phyloP scores from a whole-genome alignment of 2,888 invertebrate species.

The Xylota sylvarum region DNA sequence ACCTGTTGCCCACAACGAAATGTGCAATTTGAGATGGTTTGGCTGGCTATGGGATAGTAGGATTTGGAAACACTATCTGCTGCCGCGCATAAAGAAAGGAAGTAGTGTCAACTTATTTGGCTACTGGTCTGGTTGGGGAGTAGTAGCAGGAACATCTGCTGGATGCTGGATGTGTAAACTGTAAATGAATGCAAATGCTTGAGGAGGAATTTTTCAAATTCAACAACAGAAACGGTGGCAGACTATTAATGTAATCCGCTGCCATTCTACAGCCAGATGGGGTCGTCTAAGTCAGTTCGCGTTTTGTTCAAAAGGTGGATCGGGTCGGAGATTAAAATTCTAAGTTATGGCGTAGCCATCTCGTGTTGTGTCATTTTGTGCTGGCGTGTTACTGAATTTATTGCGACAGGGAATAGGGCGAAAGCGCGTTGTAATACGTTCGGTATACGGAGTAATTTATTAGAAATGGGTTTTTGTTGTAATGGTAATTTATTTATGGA shows the following conservation, averaged over 20 bases:
- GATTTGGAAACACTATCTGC: constrained; percentile 33
- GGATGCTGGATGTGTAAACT: not conserved
- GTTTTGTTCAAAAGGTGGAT: constrained; percentile 30
- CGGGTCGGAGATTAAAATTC: constrained; percentile 69
- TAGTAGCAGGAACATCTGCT: constrained; percentile 21
- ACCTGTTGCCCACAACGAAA: constrained; percentile 67
- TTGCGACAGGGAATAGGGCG: constrained; percentile 39
- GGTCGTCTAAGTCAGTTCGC: constrained; percentile 53
- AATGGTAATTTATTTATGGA: constrained; percentile 52
- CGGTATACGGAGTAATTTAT: constrained; percentile 54
- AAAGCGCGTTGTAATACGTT: constrained; percentile 20
- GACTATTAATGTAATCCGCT: constrained; percentile 74
- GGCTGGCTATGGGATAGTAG: constrained; percentile 14
- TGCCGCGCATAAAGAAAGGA: constrained; percentile 13
- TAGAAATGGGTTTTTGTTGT: constrained; percentile 58
- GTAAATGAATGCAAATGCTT: constrained; percentile 56
- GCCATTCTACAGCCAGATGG: constrained; percentile 63
- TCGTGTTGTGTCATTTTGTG: constrained; percentile 63
- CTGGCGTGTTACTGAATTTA: constrained; percentile 59
- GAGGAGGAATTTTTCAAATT: constrained; percentile 41
- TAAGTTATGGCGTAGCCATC: constrained; percentile 70
- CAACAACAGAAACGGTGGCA: constrained; percentile 63
- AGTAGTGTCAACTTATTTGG: constrained; percentile 69
- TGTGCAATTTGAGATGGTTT: constrained; percentile 70
- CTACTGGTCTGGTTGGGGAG: constrained; percentile 31